phyloP scores from a whole-genome alignment of 2,888 invertebrate species.

The Drosophila barbarae region DNA sequence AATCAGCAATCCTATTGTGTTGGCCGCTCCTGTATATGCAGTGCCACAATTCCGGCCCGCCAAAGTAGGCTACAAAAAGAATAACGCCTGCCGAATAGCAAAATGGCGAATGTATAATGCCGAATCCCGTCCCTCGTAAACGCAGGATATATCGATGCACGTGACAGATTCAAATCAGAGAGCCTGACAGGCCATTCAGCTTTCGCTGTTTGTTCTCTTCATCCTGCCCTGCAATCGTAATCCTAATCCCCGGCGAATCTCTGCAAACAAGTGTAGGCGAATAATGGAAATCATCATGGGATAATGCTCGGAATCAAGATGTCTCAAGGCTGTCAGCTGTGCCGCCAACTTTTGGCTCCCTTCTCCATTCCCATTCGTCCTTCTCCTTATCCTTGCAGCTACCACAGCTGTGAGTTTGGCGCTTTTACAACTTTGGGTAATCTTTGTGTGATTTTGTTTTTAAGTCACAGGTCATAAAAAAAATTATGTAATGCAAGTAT shows the following conservation, averaged over 20 bases:
- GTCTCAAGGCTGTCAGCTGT: conserved; percentile 60
- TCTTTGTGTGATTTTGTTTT: neutral
- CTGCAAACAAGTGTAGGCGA: conserved; percentile 26
- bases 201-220: conserved; percentile 1
- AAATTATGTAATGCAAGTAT: neutral
- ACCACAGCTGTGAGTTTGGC: conserved; percentile 1
- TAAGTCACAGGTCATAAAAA: no score
- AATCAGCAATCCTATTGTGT: neutral
- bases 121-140: neutral
- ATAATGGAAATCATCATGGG: conserved; percentile 42
- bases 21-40: neutral
- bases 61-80: conserved; percentile 12
- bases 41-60: neutral
- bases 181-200: conserved; percentile 17
- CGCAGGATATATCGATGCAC: conserved; percentile 11
- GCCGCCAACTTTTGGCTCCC: neutral
- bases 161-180: conserved; percentile 21
- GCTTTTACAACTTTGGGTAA: neutral
- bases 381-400: neutral
- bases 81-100: neutral
- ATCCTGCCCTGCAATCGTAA: conserved; percentile 18
- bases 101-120: neutral
- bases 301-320: conserved; percentile 34
- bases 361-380: neutral
- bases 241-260: conserved; percentile 24